Evolutionary conservation across 2,888 invertebrate species (phyloP).

Genomic region (Minunthozetes semirufus): DNA sequence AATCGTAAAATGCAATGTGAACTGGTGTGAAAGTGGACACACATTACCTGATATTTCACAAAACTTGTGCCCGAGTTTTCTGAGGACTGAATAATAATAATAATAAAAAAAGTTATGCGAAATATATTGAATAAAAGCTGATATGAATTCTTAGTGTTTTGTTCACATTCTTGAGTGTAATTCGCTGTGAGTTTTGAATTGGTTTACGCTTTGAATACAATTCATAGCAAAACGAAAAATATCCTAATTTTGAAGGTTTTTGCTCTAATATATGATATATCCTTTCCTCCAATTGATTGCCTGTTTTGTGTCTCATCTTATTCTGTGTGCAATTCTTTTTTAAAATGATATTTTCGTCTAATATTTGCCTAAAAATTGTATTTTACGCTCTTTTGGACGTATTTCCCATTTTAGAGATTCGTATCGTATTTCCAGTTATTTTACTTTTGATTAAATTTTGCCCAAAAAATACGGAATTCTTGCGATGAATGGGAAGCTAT

Average conservation of each 20-base stretch:
- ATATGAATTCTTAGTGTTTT: not conserved
- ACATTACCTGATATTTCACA: too few species aligned
- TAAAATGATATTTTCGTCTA: not conserved
- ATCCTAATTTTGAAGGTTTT: not conserved
- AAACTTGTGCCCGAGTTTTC: too few species aligned
- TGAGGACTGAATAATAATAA: too few species aligned
- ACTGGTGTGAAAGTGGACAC: too few species aligned
- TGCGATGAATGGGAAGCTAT: not conserved
- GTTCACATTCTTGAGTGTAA: not conserved
- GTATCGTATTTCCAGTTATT: constrained; percentile 28
- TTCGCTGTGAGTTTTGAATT: not conserved
- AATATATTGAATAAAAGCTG: not conserved
- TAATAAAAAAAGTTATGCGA: not conserved
- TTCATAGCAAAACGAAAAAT: not conserved
- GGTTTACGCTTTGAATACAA: not conserved
- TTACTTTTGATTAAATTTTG: constrained; percentile 27
- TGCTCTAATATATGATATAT: not conserved
- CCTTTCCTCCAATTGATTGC: too few species aligned
- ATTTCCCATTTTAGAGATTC: constrained; percentile 27
- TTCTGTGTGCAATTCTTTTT: not conserved
- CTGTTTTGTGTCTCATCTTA: not conserved
- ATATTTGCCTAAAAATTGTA: constrained; percentile 25
- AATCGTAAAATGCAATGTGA: too few species aligned
- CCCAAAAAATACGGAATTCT: not conserved
- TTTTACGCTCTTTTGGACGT: constrained; percentile 21